A percentile compares a stretch with the other conserved stretches of the same genome.
Evolutionary conservation across 2,888 invertebrate species (phyloP).

Genomic region (Apamea crenata): DNA sequence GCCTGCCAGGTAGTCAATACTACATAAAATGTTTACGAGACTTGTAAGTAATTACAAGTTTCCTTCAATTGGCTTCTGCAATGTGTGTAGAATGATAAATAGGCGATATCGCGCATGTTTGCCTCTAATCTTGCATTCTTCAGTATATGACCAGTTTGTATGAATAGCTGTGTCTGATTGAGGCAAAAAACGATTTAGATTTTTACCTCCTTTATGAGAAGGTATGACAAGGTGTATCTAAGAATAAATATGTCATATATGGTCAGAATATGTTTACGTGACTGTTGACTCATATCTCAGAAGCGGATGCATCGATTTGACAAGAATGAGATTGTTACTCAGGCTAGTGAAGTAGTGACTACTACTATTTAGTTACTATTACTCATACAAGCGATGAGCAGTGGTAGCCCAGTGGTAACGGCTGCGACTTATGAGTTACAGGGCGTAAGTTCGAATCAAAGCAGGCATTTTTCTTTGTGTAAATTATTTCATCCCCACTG

Average conservation of each 20-base stretch:
- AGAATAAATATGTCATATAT: slow-evolving; percentile 10
- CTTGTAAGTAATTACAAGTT: slow-evolving; percentile 5
- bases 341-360: not conserved
- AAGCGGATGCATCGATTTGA: slow-evolving; percentile 5
- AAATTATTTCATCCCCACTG: too few species aligned
- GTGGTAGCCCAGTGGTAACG: too few species aligned
- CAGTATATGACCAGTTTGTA: slow-evolving; percentile 7
- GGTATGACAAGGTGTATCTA: slow-evolving; percentile 2
- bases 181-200: slow-evolving; percentile 5
- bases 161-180: slow-evolving; percentile 3
- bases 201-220: slow-evolving; percentile 8
- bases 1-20: not conserved
- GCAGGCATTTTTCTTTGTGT: too few species aligned
- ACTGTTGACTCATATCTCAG: slow-evolving; percentile 28
- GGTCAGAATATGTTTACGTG: slow-evolving; percentile 1
- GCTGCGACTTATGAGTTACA: too few species aligned
- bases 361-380: not conserved
- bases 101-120: slow-evolving; percentile 25
- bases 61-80: slow-evolving; percentile 28
- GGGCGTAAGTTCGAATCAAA: too few species aligned
- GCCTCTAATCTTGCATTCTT: slow-evolving; percentile 34
- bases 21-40: slow-evolving; percentile 6
- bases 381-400: not conserved
- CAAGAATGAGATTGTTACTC: not conserved
- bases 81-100: slow-evolving; percentile 41